phyloP scores from a whole-genome alignment of 23 tunicate species.

The Trididemnum nubilum region DNA sequence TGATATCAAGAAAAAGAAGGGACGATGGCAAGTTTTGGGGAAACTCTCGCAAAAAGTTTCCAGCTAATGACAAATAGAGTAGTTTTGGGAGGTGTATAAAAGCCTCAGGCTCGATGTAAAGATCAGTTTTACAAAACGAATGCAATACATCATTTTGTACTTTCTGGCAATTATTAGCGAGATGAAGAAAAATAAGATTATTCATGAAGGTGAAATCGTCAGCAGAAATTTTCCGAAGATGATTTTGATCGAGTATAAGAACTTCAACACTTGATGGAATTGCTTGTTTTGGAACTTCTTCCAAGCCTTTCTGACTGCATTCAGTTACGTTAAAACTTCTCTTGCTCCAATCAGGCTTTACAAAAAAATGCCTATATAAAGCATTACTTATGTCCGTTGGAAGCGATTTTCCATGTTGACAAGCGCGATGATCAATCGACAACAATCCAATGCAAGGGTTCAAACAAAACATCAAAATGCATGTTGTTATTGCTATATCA shows the following conservation, averaged over 20 bases:
- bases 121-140: not conserved
- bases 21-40: not conserved
- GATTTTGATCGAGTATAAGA: not conserved
- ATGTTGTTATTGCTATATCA: too few species aligned
- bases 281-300: not conserved
- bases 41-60: not conserved
- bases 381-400: too few species aligned
- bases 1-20: not conserved
- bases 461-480: too few species aligned
- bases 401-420: too few species aligned
- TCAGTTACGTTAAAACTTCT: not conserved
- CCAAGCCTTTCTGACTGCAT: not conserved
- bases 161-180: not conserved
- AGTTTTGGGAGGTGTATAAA: too few species aligned
- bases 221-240: not conserved
- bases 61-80: not conserved
- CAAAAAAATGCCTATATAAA: too few species aligned
- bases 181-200: not conserved
- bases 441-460: too few species aligned
- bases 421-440: too few species aligned
- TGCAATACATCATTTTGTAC: not conserved
- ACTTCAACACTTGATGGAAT: not conserved
- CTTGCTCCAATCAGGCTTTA: not conserved
- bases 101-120: not conserved
- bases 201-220: not conserved